Base-by-base conservation (phyloP, 2,797 vertebrate species). In the Pelodytes ibericus region DNA sequence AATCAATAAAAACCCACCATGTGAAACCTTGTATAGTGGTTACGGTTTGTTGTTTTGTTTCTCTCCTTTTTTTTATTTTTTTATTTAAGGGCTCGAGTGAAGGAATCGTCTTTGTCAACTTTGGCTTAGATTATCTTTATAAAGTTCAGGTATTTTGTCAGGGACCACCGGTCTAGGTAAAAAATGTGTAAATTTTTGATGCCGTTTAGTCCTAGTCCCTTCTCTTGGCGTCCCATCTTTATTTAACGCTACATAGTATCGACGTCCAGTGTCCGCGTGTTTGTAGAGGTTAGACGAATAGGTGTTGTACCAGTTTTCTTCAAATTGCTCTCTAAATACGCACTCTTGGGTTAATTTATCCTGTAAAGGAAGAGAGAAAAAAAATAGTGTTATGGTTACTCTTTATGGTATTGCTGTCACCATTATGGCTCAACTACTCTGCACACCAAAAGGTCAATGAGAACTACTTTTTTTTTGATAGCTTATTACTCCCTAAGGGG, bases 291-390 rank as follows among this genome's bases (percentile, higher is more conserved):
- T 98, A 57, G 96, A 99, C 24, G 96, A 96, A 89, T 99, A 99
- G 0, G 97, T 99, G 84, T 99, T 99, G 92, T 99, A 99, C 97
- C 97, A 99, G 89, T 99, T 99, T 89, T 99, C 96, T 87, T 99
- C 97, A 89, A 99, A 98, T 83, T 98, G 96, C 86, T 99, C 97
- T 90, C 91, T 93, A 89, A 99, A 99, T 69, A 98, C 94, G 81
- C 94, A 94, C 84, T 99, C 97, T 53, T 97, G 94, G 20, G 95
- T 95, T 85, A 99, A 88, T 82, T 98, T 98, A 80, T 96, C 96
- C 97, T 99, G 89, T 44, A 86, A 86, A 73, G 69, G 84, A 88
- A 86, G 86, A 85, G 41, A 74, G 39, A 81, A 80, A 77, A 81
- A 4, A 82, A 27, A 24, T 9, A 29, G 18, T 53, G 11, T 22